Evolutionary conservation across 2,113 vertebrate genomes (phyloP).

Genomic region (Oncorhynchus nerka): DNA sequence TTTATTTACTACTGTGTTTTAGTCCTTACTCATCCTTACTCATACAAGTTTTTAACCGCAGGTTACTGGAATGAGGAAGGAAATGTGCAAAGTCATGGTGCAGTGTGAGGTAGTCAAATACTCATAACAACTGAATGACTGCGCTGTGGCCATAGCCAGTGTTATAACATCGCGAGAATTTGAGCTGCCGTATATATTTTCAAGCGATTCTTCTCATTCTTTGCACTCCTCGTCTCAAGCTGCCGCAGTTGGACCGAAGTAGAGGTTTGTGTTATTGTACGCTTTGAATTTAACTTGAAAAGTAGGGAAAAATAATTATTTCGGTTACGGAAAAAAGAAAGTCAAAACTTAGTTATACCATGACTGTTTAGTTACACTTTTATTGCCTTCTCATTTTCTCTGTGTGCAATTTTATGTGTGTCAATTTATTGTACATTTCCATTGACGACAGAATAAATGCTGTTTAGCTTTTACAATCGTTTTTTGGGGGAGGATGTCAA

Average conservation of each 20-base stretch:
- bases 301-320: neutral
- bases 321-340: neutral
- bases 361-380: neutral
- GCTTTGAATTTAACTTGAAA: neutral
- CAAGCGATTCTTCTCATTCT: neutral
- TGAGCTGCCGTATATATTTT: slow-evolving; percentile 51
- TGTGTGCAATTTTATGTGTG: neutral
- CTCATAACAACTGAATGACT: too few species aligned
- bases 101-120: neutral
- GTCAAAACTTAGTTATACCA: neutral
- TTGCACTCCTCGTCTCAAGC: neutral
- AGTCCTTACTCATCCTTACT: neutral
- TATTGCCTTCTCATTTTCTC: neutral
- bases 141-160: slow-evolving; percentile 11
- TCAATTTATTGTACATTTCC: too few species aligned
- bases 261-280: slow-evolving; percentile 41
- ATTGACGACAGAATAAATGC: neutral
- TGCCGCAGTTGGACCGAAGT: neutral
- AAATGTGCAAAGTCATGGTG: slow-evolving; percentile 75
- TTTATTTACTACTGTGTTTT: neutral
- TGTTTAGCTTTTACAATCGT: neutral
- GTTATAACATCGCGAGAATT: slow-evolving; percentile 66
- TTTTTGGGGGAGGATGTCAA: neutral
- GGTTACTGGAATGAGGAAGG: neutral
- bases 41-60: neutral